Evolutionary conservation across 2,113 vertebrate species (phyloP).

Genomic region (Menidia beryllina): DNA sequence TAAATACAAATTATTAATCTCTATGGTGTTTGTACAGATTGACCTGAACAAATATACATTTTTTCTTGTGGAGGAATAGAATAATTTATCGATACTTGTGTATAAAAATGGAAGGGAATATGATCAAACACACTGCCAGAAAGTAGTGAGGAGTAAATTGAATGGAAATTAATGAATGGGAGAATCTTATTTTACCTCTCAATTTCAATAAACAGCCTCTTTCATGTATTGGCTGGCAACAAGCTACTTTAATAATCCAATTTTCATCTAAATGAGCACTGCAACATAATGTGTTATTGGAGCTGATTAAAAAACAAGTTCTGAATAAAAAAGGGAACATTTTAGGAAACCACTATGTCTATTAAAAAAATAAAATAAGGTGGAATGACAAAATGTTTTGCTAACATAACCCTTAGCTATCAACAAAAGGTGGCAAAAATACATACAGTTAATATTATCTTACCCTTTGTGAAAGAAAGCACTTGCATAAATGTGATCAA

Average conservation of each 20-base stretch:
- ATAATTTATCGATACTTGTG: no score
- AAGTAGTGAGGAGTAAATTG: background rate
- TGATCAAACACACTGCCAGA: background rate
- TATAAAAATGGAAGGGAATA: no score
- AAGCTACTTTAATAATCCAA: background rate
- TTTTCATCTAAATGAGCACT: background rate
- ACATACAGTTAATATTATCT: background rate
- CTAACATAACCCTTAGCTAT: constrained; percentile 39
- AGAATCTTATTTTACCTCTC: background rate
- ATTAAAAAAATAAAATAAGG: background rate
- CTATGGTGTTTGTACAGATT: constrained; percentile 6
- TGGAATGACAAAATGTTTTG: background rate
- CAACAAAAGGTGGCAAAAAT: constrained; percentile 32
- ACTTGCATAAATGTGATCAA: constrained; percentile 28
- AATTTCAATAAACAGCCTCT: constrained; percentile 3
- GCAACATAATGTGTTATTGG: background rate
- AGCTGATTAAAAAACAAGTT: background rate
- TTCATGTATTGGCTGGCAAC: background rate
- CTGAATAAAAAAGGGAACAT: background rate
- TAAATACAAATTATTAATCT: constrained; percentile 30
- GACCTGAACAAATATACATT: background rate
- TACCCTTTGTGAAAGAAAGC: background rate
- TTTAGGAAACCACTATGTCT: background rate
- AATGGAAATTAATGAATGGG: no score
- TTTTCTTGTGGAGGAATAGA: background rate